phyloP scores from a whole-genome alignment of 1,140 invertebrate species.

The Tribolium castaneum region DNA sequence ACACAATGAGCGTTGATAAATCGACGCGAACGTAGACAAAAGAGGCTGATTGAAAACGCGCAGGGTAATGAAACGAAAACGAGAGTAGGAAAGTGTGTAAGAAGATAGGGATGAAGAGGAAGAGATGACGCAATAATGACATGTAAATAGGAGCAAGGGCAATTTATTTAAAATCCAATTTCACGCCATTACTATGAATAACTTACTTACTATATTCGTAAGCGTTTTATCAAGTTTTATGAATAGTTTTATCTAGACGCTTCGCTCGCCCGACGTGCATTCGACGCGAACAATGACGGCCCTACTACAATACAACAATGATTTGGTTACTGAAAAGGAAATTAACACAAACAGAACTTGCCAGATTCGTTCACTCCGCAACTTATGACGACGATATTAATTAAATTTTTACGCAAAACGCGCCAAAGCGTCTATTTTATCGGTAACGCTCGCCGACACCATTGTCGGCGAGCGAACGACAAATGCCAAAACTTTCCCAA shows the following conservation, averaged over 20 bases:
- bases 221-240: constrained; percentile 45
- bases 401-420: constrained; percentile 10
- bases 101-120: constrained; percentile 38
- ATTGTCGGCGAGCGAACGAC: no score
- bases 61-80: constrained; percentile 40
- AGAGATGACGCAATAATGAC: constrained; percentile 56
- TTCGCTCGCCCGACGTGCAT: constrained; percentile 35
- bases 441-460: no score
- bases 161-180: constrained; percentile 58
- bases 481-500: no score
- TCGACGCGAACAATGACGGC: constrained; percentile 43
- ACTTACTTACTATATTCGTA: constrained; percentile 52
- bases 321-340: constrained; percentile 47
- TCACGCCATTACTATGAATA: constrained; percentile 55
- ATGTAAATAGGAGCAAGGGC: constrained; percentile 57
- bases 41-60: constrained; percentile 39
- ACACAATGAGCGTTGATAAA: constrained; percentile 39
- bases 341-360: constrained; percentile 45
- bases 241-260: constrained; percentile 41
- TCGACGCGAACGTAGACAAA: constrained; percentile 37
- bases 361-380: constrained; percentile 19
- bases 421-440: no score
- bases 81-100: constrained; percentile 42
- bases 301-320: constrained; percentile 45
- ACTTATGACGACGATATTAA: constrained; percentile 10